Evolutionary conservation across 2,113 vertebrate genomes (phyloP).

Genomic region (Nicator chloris): DNA sequence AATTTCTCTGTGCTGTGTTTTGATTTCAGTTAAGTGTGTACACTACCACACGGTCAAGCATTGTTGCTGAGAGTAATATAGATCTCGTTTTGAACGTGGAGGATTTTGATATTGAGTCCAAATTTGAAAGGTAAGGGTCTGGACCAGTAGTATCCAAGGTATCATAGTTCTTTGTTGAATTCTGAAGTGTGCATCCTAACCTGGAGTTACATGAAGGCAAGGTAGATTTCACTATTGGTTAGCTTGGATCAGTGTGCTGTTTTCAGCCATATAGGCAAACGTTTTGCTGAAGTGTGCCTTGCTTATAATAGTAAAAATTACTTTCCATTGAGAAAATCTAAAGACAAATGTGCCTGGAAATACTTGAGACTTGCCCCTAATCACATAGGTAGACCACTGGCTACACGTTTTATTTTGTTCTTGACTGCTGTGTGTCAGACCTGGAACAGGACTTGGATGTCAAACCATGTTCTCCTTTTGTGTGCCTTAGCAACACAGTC

Average conservation of each 20-base stretch:
- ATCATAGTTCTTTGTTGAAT: not conserved
- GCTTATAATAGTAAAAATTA: not conserved
- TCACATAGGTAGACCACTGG: not conserved
- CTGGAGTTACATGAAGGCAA: not conserved
- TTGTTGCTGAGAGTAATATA: conserved; percentile 81
- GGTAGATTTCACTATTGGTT: not conserved
- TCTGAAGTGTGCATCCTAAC: not conserved
- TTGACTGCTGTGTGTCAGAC: not conserved
- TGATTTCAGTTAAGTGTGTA: conserved; percentile 88
- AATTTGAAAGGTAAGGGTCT: conserved; percentile 87
- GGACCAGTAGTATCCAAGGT: not conserved
- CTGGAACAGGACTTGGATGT: not conserved
- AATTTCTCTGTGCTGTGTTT: not conserved
- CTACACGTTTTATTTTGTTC: not conserved
- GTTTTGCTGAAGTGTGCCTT: not conserved
- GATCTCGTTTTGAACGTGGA: conserved; percentile 90
- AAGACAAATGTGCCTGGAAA: not conserved
- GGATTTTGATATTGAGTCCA: conserved; percentile 87
- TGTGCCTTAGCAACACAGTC: not conserved
- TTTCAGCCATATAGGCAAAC: not conserved
- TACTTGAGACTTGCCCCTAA: not conserved
- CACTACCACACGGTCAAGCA: conserved; percentile 81
- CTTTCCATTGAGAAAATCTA: not conserved
- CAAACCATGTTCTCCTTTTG: not conserved
- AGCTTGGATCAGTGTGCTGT: not conserved